Conservation (phyloP, 2,888 invertebrate species). For the Syritta pipiens region DNA sequence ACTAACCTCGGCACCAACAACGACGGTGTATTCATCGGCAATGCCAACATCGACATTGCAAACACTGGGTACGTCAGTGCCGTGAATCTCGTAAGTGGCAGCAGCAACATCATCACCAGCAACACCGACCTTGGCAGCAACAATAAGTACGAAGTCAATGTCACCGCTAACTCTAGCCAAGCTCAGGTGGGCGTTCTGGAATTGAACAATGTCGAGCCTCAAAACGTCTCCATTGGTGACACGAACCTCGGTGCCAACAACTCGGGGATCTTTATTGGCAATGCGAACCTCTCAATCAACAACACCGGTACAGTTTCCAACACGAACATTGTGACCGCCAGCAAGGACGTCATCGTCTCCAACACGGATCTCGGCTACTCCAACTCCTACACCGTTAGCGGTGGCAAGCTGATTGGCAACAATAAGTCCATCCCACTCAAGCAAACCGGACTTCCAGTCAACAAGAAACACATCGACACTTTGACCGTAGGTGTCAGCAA, state of each 20-base stretch:
- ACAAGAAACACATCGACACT: not conserved
- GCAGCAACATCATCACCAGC: not conserved
- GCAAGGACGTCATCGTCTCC: not conserved
- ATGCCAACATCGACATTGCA: not conserved
- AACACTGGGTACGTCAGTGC: not conserved
- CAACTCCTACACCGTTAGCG: not conserved
- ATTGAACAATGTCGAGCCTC: not conserved
- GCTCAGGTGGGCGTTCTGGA: not conserved
- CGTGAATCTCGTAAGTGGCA: not conserved
- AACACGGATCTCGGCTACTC: not conserved
- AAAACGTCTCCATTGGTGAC: not conserved
- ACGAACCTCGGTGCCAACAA: not conserved
- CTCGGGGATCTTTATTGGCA: not conserved
- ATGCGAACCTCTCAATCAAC: not conserved
- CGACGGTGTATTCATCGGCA: not conserved
- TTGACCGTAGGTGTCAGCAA: not conserved
- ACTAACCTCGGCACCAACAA: not conserved
- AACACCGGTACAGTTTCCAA: not conserved
- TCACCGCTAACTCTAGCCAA: not conserved
- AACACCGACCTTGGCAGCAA: not conserved
- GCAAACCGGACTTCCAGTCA: conserved; percentile 18
- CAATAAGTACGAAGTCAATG: not conserved
- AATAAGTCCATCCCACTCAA: conserved; percentile 2
- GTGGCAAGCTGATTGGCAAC: conserved; percentile 11
- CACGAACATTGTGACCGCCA: not conserved